Evolutionary conservation across 1,140 invertebrate genomes (phyloP).

Genomic region (Neodiprion virginianus): DNA sequence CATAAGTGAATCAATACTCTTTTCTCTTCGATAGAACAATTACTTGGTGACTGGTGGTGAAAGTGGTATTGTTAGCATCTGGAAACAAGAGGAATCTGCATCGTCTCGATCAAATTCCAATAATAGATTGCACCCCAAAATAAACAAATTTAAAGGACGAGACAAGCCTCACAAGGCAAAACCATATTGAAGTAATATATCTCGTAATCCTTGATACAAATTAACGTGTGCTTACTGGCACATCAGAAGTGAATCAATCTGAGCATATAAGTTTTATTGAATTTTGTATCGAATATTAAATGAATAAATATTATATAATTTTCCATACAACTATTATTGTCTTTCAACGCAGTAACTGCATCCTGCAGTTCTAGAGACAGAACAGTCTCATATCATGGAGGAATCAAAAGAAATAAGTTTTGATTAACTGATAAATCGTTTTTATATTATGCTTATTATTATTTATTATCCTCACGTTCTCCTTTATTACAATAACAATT

Average conservation of each 20-base stretch:
- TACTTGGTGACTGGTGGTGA: constrained; percentile 73
- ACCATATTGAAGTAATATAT: constrained; percentile 39
- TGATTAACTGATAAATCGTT: not conserved
- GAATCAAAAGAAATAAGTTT: no score
- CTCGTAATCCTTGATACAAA: not conserved
- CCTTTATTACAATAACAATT: constrained; percentile 58
- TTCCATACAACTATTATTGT: not conserved
- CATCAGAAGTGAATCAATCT: not conserved
- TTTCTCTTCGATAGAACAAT: constrained; percentile 58
- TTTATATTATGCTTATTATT: constrained; percentile 14
- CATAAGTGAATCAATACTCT: constrained; percentile 15
- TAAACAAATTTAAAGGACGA: constrained; percentile 42
- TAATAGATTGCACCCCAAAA: constrained; percentile 44
- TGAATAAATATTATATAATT: not conserved
- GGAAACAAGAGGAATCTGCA: constrained; percentile 56
- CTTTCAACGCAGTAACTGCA: not conserved
- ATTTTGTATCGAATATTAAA: not conserved
- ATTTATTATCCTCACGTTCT: constrained; percentile 39
- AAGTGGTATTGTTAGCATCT: constrained; percentile 68
- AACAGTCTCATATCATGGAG: no score
- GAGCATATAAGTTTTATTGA: not conserved
- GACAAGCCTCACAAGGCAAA: constrained; percentile 50
- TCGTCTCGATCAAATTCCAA: constrained; percentile 25
- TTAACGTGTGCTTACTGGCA: not conserved
- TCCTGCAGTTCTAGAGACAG: no score